A percentile compares a stretch with the other conserved stretches of the same genome.
phyloP scores from a whole-genome alignment of 2,113 vertebrate species.

The Hippocampus barbouri region DNA sequence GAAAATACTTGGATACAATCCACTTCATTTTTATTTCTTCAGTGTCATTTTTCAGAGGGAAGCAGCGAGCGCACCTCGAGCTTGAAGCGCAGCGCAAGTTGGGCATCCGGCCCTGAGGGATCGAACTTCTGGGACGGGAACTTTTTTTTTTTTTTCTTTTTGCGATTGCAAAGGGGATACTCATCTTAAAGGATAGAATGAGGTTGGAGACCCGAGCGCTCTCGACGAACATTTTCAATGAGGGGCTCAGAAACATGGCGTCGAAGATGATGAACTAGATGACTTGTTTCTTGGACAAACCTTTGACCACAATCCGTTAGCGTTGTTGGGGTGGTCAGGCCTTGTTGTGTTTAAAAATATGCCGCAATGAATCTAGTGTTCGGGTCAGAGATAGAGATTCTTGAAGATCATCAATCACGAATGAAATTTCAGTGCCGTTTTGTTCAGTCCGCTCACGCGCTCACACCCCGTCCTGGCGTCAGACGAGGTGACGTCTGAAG shows the following conservation, averaged over 20 bases:
- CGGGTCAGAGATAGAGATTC: neutral
- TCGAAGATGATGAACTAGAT: neutral
- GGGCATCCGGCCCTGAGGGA: conserved; percentile 42
- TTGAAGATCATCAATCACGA: neutral
- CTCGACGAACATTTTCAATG: neutral
- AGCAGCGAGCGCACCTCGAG: conserved; percentile 6
- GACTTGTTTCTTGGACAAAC: neutral
- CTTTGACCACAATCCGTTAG: neutral
- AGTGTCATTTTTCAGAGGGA: conserved; percentile 11
- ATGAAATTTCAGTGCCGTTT: neutral
- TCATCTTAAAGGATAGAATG: conserved; percentile 66
- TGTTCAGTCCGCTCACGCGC: neutral
- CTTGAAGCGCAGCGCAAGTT: conserved; percentile 41
- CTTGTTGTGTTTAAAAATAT: neutral
- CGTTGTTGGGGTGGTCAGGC: neutral
- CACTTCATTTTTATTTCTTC: neutral
- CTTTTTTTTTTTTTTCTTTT: conserved; percentile 25
- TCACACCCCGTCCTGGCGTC: neutral
- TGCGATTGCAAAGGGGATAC: conserved; percentile 51
- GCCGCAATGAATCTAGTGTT: too few species aligned
- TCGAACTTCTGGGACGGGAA: conserved; percentile 51
- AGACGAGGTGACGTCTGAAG: conserved; percentile 50
- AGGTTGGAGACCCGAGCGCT: conserved; percentile 54
- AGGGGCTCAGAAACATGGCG: conserved; percentile 1
- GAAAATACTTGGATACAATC: conserved; percentile 1